Percentiles rank a stretch among this genome's conserved stretches.
Conservation (phyloP, 2,797 vertebrate species). For the Alfaro cultratus region DNA sequence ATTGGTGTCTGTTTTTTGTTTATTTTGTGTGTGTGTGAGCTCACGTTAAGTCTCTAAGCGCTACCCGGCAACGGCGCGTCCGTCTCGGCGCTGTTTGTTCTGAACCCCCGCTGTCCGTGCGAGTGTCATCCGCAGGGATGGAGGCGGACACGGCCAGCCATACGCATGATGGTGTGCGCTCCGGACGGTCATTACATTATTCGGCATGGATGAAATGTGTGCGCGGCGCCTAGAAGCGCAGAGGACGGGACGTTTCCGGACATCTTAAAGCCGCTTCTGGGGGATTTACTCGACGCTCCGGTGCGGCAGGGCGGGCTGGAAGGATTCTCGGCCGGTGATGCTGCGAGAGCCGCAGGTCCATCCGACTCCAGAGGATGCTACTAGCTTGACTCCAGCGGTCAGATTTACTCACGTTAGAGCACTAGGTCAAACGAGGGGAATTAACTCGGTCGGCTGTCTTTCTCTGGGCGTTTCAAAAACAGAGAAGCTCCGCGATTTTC, state of each 20-base stretch:
- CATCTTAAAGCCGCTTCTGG: constrained; percentile 53
- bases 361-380: constrained; percentile 66
- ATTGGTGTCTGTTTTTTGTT: constrained; percentile 53
- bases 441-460: neutral
- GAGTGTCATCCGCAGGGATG: constrained; percentile 76
- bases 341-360: constrained; percentile 42
- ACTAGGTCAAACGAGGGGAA: neutral
- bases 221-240: constrained; percentile 24
- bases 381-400: constrained; percentile 62
- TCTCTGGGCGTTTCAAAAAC: neutral
- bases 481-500: constrained; percentile 37
- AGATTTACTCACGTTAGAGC: constrained; percentile 9
- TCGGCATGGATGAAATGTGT: constrained; percentile 46
- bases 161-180: constrained; percentile 61
- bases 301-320: constrained; percentile 18
- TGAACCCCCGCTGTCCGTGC: constrained; percentile 56
- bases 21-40: constrained; percentile 30
- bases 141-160: constrained; percentile 66
- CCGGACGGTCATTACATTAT: constrained; percentile 54
- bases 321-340: constrained; percentile 49
- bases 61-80: constrained; percentile 52
- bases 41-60: constrained; percentile 35
- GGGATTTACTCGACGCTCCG: constrained; percentile 52
- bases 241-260: constrained; percentile 13
- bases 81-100: constrained; percentile 54